phyloP scores from a whole-genome alignment of 1,140 invertebrate species.

The Arion vulgaris region DNA sequence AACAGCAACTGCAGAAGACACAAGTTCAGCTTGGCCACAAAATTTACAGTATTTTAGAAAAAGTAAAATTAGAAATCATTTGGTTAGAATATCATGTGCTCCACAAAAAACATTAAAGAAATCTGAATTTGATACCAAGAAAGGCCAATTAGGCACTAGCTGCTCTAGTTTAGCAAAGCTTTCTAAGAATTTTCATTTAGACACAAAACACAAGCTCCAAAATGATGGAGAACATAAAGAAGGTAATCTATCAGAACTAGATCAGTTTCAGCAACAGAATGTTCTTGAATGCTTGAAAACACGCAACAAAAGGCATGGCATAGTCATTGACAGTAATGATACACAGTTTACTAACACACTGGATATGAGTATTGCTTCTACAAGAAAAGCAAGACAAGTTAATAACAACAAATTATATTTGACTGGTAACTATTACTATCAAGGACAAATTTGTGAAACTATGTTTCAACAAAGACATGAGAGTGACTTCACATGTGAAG shows the following conservation, averaged over 20 bases:
- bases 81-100: no score
- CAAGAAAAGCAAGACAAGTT: background rate
- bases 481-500: background rate
- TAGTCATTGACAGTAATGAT: background rate
- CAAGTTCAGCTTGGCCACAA: background rate
- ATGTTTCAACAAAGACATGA: background rate
- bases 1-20: background rate
- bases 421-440: no score
- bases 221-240: background rate
- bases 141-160: constrained; percentile 15
- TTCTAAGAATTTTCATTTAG: background rate
- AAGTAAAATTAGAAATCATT: background rate
- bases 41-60: background rate
- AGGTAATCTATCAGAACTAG: background rate
- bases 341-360: background rate
- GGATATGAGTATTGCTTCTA: background rate
- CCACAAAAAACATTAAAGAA: background rate
- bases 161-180: constrained; percentile 20
- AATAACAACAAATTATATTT: background rate
- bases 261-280: background rate
- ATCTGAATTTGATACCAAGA: background rate
- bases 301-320: background rate
- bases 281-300: background rate
- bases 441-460: no score
- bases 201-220: background rate